Conservation (phyloP, 30 jellyfish, hydroid and myxozoan species). For the Catostylus mosaicus region DNA sequence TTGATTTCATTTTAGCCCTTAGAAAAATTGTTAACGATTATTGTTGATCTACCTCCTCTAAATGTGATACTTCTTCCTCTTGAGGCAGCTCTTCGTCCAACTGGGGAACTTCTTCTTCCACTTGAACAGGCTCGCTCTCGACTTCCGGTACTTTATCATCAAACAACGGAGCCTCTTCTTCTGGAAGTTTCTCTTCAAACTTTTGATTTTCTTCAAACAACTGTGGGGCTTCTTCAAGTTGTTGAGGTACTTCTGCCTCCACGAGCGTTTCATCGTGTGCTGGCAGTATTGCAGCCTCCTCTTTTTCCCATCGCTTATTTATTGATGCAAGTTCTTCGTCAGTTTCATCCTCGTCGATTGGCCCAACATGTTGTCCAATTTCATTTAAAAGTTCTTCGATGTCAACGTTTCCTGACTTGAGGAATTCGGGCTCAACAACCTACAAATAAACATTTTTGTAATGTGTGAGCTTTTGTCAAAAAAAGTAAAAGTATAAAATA, state of each 20-base stretch:
- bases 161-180: constrained; percentile 14
- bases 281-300: constrained; percentile 33
- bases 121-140: background rate
- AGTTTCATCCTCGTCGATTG: constrained; percentile 67
- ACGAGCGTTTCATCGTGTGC: constrained; percentile 42
- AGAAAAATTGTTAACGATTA: too few relatives aligned
- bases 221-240: constrained; percentile 38
- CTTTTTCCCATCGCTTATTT: constrained; percentile 58
- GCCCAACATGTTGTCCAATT: constrained; percentile 74
- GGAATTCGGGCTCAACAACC: constrained; percentile 76
- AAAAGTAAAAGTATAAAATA: too few relatives aligned
- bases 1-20: background rate
- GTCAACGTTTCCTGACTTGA: constrained; percentile 63
- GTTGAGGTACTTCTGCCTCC: constrained; percentile 50
- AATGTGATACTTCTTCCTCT: background rate
- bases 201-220: constrained; percentile 18
- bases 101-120: background rate
- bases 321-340: constrained; percentile 61
- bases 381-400: constrained; percentile 78
- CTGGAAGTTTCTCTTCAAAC: background rate
- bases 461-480: too few relatives aligned
- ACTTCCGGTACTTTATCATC: background rate
- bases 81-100: constrained; percentile 6
- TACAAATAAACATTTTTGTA: background rate
- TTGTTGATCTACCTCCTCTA: constrained; percentile 19